phyloP scores from a whole-genome alignment of 2,888 invertebrate genomes.

The Cybosia mesomella region DNA sequence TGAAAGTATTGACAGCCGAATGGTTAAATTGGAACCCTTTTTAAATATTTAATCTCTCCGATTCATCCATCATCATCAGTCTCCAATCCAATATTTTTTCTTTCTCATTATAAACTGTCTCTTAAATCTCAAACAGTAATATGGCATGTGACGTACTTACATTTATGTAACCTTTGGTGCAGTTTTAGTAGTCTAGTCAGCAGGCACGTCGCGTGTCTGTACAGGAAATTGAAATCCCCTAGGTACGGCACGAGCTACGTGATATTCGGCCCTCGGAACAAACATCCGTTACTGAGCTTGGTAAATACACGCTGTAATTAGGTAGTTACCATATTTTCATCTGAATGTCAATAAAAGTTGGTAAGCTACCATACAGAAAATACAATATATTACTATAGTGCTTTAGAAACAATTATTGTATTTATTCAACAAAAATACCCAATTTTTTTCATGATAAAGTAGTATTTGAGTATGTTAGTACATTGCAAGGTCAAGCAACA shows the following conservation, averaged over 20 bases:
- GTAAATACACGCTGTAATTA: not conserved
- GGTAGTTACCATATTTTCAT: not conserved
- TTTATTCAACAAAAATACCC: too few relatives aligned
- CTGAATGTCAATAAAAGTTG: not conserved
- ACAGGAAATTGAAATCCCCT: conserved; percentile 45
- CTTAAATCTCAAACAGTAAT: too few relatives aligned
- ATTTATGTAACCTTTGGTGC: conserved; percentile 6
- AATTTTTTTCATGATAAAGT: too few relatives aligned
- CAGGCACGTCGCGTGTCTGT: conserved; percentile 16
- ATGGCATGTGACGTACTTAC: too few relatives aligned
- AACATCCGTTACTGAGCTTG: conserved; percentile 23
- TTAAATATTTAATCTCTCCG: too few relatives aligned
- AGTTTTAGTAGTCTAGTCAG: conserved; percentile 19
- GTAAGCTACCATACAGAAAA: not conserved
- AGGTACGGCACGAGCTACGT: conserved; percentile 14
- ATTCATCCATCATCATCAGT: not conserved
- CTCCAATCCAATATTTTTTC: not conserved
- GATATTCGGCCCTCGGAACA: conserved; percentile 25
- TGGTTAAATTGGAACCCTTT: too few relatives aligned
- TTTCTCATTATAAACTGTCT: too few relatives aligned
- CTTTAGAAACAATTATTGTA: not conserved
- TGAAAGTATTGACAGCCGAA: too few relatives aligned
- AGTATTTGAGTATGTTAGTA: too few relatives aligned
- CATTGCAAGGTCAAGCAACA: too few relatives aligned
- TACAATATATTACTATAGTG: not conserved